phyloP scores from a whole-genome alignment of 2,888 invertebrate genomes.

The Germaria angustata region DNA sequence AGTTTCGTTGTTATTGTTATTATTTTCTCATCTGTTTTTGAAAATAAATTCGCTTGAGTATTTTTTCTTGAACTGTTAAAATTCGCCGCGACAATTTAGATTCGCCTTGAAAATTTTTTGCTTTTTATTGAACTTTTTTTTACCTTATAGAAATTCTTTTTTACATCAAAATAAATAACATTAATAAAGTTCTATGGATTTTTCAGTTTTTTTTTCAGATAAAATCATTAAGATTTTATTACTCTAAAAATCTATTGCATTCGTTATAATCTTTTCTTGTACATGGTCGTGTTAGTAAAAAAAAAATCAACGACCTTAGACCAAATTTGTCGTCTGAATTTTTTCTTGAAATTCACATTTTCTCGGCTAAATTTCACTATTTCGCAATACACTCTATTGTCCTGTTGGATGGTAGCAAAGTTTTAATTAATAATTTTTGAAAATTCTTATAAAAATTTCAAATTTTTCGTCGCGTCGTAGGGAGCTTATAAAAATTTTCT shows the following conservation, averaged over 20 bases:
- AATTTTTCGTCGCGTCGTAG: constrained; percentile 67
- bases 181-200: neutral
- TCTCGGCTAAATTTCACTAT: constrained; percentile 32
- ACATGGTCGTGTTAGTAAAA: constrained; percentile 54
- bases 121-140: constrained; percentile 47
- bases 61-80: constrained; percentile 18
- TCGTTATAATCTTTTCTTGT: constrained; percentile 26
- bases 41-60: constrained; percentile 45
- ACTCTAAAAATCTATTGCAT: neutral
- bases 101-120: constrained; percentile 49
- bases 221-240: neutral
- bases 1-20: constrained; percentile 64
- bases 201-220: neutral
- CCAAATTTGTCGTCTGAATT: constrained; percentile 35
- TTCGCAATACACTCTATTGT: constrained; percentile 53
- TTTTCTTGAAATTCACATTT: constrained; percentile 50
- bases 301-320: constrained; percentile 63
- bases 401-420: constrained; percentile 37
- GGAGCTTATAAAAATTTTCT: constrained; percentile 66
- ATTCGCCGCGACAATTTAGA: constrained; percentile 51
- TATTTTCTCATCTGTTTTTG: constrained; percentile 62
- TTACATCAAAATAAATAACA: constrained; percentile 38
- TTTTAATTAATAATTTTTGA: constrained; percentile 62
- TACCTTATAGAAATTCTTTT: constrained; percentile 14
- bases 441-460: constrained; percentile 63